Base-by-base conservation (phyloP, 2,797 vertebrate species). In the Sebastolobus alascanus region DNA sequence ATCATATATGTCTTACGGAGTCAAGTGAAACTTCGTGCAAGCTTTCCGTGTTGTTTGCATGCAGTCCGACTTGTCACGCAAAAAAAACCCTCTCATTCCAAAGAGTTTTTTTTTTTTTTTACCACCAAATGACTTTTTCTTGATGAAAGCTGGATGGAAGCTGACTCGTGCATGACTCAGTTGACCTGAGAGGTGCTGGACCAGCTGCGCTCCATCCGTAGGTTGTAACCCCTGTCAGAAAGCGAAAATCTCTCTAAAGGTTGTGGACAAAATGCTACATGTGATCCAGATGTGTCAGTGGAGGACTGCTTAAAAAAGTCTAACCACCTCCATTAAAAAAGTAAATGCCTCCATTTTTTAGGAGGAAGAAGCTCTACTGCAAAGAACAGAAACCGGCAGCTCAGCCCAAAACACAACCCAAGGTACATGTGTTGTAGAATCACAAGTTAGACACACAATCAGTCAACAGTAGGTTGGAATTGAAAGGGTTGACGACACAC, bases 391-490 rank as follows among this genome's bases (percentile, higher is more conserved):
- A 76, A 70, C 1, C 56, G 79, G 85, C 84, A 83, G 83, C 79
- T 81, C 55, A 58, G 76, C 46, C 52, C 46, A 59, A 77, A 82
- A 84, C 67, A 33, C 65, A 60, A 63, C 40, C 10, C 43, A 80
- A 77, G 81, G 90, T 92, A 89, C 91, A 79, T 14, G 25, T 65
- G 61, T 85, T 82, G 67, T 22, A 56, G 65, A 25, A 27, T 66
- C 33, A 46, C 35, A 71, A 25, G 59, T 40, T 13, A 52, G 27
- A 82, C 46, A 78, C 77, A 35, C 58, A 27, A 46, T 77, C 64
- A 35, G 35, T 61, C 56, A 82, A 46, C n/a, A 22, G 75, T 55
- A 64, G 40, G 75, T 79, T 68, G 35, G 9, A 52, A n/a, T 46
- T 25, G 7, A 78, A 73, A 78, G 38, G 74, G 52, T 65, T 70